Evolutionary conservation across 2,888 invertebrate genomes (phyloP).

Genomic region (Julus scandinavius): DNA sequence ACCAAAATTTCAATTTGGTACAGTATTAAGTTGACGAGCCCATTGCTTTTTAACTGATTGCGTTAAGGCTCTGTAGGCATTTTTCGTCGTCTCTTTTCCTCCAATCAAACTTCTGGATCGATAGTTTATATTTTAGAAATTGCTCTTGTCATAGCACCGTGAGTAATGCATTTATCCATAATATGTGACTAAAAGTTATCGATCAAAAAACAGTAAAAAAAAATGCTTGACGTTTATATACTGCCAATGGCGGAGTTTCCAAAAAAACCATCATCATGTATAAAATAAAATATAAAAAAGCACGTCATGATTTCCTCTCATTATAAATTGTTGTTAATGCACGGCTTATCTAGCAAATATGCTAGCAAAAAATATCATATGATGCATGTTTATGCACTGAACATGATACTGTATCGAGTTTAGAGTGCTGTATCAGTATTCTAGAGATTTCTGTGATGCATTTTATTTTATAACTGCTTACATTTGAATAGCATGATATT

Average conservation of each 20-base stretch:
- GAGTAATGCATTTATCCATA: slow-evolving; percentile 45
- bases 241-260: not conserved
- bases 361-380: not conserved
- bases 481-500: not conserved
- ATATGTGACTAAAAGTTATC: slow-evolving; percentile 46
- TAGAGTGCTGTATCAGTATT: not conserved
- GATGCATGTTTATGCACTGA: not conserved
- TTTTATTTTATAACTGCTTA: not conserved
- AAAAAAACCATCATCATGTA: not conserved
- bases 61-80: not conserved
- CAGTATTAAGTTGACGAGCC: slow-evolving; percentile 24
- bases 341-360: slow-evolving; percentile 2
- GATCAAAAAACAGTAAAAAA: not conserved
- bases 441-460: not conserved
- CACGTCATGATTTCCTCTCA: not conserved
- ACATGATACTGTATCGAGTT: not conserved
- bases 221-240: slow-evolving; percentile 24
- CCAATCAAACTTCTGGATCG: slow-evolving; percentile 36
- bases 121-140: slow-evolving; percentile 43
- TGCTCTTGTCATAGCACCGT: slow-evolving; percentile 36
- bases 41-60: slow-evolving; percentile 41
- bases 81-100: not conserved
- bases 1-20: slow-evolving; percentile 21
- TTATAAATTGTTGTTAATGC: slow-evolving; percentile 1
- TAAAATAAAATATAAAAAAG: not conserved